Evolutionary conservation across 2,113 vertebrate genomes (phyloP), one percentile per base, ranked within the genome.

Genomic region (Spermophilus dauricus): DNA sequence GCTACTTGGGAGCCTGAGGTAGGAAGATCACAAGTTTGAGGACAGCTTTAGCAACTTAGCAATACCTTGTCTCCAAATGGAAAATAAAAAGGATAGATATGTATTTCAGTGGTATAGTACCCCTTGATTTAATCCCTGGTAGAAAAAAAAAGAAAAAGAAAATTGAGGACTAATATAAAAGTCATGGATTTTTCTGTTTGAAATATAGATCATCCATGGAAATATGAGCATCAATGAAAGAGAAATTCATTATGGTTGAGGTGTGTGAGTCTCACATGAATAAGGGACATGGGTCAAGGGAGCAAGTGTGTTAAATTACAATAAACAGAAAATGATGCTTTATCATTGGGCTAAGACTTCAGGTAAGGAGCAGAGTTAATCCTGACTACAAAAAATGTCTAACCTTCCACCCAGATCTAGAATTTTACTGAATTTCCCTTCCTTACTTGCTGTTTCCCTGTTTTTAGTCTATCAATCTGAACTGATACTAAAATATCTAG

Each of bases 141-240:
- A 67, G 56, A 72, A 17, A 72, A 72, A n/a, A 9, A 72, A 72
- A 72, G 8, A 75, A 28, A 42, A 24, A 26, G 67, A 81, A 91
- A 86, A 86, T 32, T 22, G 53, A 96, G 34, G 17, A 84, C 26
- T 34, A 13, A 51, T 93, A 20, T 28, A 82, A 77, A 95, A 56
- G 51, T 53, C n/a, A 87, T 34, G 7, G 28, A 37, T 69, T 80
- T 85, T 85, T 24, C 13, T 51, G 22, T 73, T 95, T 73, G 13
- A 72, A 93, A 93, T 65, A 17, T 76, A 26, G 18, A 22, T 87
- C 45, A 82, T 45, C 20, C 28, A 42, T 1, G 26, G 32, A 93
- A 93, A 92, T 58, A 85, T 67, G 56, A 69, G 69, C 8, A 37
- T 61, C 45, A 87, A 65, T 7, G 30, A 92, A 95, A 93, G 48